Evolutionary conservation across 2,888 invertebrate species (phyloP), one percentile per base, ranked within the genome.

Genomic region (Stenotaenia linearis): DNA sequence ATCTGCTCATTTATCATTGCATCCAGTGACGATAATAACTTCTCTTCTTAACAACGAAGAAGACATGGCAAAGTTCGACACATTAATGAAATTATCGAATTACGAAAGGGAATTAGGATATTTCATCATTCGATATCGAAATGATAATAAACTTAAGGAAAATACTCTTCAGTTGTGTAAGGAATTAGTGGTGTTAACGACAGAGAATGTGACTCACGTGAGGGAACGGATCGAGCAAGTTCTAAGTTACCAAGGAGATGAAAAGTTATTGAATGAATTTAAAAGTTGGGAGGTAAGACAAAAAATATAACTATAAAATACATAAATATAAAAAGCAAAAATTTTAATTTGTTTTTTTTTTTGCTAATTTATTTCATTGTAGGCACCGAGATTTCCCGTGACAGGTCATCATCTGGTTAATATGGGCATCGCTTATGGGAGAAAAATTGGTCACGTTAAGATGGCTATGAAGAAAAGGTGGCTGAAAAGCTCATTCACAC

Each of bases 21-120:
- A 92, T 83, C 91, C 96, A 4, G 92, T 96, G 84, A 91, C 93
- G 50, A 89, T 92, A 82, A 84, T 97, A 79, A 88, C 91, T 77
- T 90, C 92, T 1, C 86, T 97, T 35, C 85, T 97, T 7, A 86
- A 88, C 74, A 88, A 90, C 79, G 86, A 90, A 80, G 90, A 1
- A 6, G 10, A 88, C 85, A 85, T 87, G 30, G 81, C 91, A 78
- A 84, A 87, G 0, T 85, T 97, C 10, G 90, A 95, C 84, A 87
- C 87, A 69, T 90, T 96, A 80, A 87, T 97, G 0, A 97, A 94
- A 84, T 88, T 97, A 80, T 96, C 97, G 0, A 90, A 91, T 15
- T 93, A 90, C 86, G 96, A 97, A 83, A 89, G 96, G 83, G 94
- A 96, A 82, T 86, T 96, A 81, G 90, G 92, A 0, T 87, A 92